These are phyloP conservation scores for Nycticorax nycticorax DNA, from an alignment of 2,113 vertebrate species.

Conservation along the genomic window DNA sequence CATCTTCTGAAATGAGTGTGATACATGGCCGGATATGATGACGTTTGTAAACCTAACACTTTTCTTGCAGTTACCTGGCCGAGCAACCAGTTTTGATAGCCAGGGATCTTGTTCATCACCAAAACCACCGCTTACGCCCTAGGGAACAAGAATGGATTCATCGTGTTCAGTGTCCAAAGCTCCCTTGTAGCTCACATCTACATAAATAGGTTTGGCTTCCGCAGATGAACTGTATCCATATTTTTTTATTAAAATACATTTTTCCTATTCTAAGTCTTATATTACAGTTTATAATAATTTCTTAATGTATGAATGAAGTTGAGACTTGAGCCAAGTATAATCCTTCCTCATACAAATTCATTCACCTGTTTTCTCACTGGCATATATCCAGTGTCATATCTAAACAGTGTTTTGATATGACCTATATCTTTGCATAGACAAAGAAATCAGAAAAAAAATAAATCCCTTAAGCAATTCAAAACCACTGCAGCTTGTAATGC, in stretches of 20 bases:
- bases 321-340: conserved; percentile 22
- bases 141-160: conserved; percentile 18
- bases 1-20: neutral
- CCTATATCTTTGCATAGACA: conserved; percentile 12
- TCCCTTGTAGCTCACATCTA: neutral
- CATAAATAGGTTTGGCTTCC: conserved; percentile 28
- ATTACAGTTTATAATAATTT: conserved; percentile 32
- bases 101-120: conserved; percentile 95
- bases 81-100: conserved; percentile 96
- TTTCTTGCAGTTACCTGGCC: conserved; percentile 88
- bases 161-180: neutral
- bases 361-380: conserved; percentile 20
- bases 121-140: conserved; percentile 87
- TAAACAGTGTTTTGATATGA: conserved; percentile 14
- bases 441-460: neutral
- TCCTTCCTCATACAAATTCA: neutral
- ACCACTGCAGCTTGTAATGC: neutral
- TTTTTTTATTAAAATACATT: conserved; percentile 43
- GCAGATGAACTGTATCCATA: conserved; percentile 33
- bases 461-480: neutral
- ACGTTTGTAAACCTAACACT: conserved; percentile 17
- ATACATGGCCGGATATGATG: neutral
- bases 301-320: conserved; percentile 18
- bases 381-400: neutral
- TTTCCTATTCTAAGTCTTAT: conserved; percentile 36